Evolutionary conservation across 2,888 invertebrate genomes (phyloP), one percentile per base, ranked within the genome.

Genomic region (Thereva nobilitata): DNA sequence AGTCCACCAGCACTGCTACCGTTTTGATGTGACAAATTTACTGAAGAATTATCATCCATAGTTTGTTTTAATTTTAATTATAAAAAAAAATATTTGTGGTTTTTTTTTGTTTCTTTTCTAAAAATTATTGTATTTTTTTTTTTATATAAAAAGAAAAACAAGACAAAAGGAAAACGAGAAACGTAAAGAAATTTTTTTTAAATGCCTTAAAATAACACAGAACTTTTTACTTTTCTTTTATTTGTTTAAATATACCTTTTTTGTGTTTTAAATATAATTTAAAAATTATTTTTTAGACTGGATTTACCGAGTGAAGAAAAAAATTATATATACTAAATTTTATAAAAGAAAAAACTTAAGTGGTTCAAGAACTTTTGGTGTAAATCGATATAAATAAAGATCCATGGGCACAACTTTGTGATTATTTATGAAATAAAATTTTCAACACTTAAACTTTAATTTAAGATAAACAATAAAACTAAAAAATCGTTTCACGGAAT

Each of bases 41-140:
- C 70, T 68, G 82, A 80, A 76, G 79, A 82, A 75, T 84, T 68
- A 68, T 70, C 68, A 71, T 71, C 70, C 70, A 70, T 70, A 66
- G 61, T 65, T 67, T 66, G 55, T 57, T 66, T 57, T 47, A 35
- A 52, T 41, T 52, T 42, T 35, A 8, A 23, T n/a, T 34, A 38
- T 41, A 8, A 64, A 64, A 44, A 59, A 10, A 54, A 56, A 38
- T 40, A 49, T 12, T 7, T 12, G 2, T 34, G 40, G 49, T 23
- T n/a, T n/a, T n/a, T n/a, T n/a, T n/a, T n/a, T n/a, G 23, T 23
- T 23, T 23, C 23, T 23, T 23, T 23, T 23, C 23, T 23, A 23
- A 23, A 23, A 23, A 23, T 23, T 23, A 23, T 23, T 23, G 42
- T 42, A 9, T 42, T 42, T 42, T 42, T 42, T 42, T 8, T 42